phyloP scores from a whole-genome alignment of 2,113 vertebrate genomes.

The Spea bombifrons region DNA sequence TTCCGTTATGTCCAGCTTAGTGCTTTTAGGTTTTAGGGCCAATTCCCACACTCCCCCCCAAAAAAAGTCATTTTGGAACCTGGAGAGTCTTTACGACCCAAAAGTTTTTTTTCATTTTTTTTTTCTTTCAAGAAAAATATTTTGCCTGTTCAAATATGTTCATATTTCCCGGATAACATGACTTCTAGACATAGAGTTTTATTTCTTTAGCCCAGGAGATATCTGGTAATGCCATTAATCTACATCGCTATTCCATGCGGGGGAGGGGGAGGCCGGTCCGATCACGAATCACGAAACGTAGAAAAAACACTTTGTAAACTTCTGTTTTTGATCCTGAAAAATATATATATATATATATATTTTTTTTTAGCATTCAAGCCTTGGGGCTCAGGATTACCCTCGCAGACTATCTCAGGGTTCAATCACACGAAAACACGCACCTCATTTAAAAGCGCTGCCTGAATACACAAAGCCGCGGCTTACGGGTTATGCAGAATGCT shows the following conservation, averaged over 20 bases:
- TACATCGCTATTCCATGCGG: no score
- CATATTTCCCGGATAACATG: neutral
- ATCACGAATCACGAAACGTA: no score
- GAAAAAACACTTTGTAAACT: no score
- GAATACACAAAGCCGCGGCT: neutral
- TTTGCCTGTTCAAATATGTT: neutral
- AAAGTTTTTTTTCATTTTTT: neutral
- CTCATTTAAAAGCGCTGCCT: neutral
- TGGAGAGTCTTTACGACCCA: neutral
- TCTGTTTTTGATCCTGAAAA: no score
- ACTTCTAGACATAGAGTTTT: no score
- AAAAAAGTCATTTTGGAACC: neutral
- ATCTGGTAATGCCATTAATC: no score
- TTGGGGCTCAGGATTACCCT: slow-evolving; percentile 1
- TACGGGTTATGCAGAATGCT: neutral
- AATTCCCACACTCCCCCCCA: neutral
- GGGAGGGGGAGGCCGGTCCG: no score
- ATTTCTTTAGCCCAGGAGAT: no score
- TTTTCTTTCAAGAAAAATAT: neutral
- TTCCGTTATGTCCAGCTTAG: no score
- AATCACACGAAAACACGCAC: neutral
- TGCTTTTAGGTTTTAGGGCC: neutral
- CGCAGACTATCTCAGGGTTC: neutral
- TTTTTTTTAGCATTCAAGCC: neutral
- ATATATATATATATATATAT: neutral